phyloP scores from a whole-genome alignment of 1,140 invertebrate genomes.

The Danaus plexippus region DNA sequence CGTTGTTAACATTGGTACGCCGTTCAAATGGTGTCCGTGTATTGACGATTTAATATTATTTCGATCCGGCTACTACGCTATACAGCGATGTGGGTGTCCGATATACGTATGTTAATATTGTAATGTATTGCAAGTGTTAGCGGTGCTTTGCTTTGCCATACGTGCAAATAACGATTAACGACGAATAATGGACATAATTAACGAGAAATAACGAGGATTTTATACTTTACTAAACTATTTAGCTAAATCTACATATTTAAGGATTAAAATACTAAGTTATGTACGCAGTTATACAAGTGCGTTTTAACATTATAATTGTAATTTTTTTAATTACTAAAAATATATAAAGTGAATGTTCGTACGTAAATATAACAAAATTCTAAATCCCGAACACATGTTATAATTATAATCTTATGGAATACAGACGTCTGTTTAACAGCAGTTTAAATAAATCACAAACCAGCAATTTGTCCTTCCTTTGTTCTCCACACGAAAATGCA shows the following conservation, averaged over 20 bases:
- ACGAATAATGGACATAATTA: no score
- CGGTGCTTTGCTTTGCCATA: constrained; percentile 40
- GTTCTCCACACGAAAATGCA: constrained; percentile 60
- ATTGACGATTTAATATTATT: constrained; percentile 69
- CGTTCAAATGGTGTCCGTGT: constrained; percentile 62
- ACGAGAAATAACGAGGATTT: no score
- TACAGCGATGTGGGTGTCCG: constrained; percentile 66
- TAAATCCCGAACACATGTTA: constrained; percentile 3
- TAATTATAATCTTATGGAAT: constrained; percentile 13
- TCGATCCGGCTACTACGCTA: constrained; percentile 57
- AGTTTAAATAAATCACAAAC: constrained; percentile 49
- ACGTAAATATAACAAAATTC: no score
- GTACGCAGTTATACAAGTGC: no score
- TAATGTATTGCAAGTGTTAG: constrained; percentile 23
- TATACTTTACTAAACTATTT: no score
- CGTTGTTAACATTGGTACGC: constrained; percentile 45
- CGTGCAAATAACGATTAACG: constrained; percentile 6
- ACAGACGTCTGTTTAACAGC: constrained; percentile 37
- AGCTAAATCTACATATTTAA: no score
- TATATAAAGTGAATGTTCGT: no score
- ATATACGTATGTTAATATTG: constrained; percentile 55
- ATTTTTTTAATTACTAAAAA: no score
- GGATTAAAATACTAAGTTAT: no score
- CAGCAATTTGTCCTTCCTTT: constrained; percentile 44
- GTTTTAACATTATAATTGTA: no score